A percentile compares a stretch with the other conserved stretches of the same genome.
Evolutionary conservation across 1,140 invertebrate species (phyloP).

Genomic region (Pogonus chalceus): DNA sequence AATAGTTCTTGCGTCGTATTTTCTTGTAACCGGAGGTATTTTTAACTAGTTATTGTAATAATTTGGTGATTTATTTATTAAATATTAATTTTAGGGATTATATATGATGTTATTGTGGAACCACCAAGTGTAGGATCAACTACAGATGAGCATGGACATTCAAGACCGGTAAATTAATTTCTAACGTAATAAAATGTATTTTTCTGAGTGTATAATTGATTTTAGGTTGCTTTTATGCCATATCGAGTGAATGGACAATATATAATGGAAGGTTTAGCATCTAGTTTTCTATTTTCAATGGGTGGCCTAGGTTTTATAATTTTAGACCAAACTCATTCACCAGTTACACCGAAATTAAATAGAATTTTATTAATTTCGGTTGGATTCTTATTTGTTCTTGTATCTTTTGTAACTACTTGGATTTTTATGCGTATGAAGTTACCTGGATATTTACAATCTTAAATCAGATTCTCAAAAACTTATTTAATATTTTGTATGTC

Average conservation of each 20-base stretch:
- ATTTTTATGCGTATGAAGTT: slow-evolving; percentile 99
- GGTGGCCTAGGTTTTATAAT: slow-evolving; percentile 95
- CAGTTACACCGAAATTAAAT: slow-evolving; percentile 85
- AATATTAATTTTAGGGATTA: slow-evolving; percentile 66
- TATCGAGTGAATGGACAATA: slow-evolving; percentile 97
- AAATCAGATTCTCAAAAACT: no score
- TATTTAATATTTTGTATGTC: no score
- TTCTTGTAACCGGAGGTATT: slow-evolving; percentile 93
- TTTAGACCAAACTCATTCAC: slow-evolving; percentile 86
- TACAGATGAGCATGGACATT: slow-evolving; percentile 93
- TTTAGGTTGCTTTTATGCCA: slow-evolving; percentile 92
- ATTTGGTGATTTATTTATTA: slow-evolving; percentile 7
- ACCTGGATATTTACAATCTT: slow-evolving; percentile 62
- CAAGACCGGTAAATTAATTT: slow-evolving; percentile 61
- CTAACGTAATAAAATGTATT: not conserved
- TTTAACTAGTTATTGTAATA: slow-evolving; percentile 26
- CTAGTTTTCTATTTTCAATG: slow-evolving; percentile 91
- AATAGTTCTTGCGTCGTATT: slow-evolving; percentile 86
- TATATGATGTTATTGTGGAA: slow-evolving; percentile 98
- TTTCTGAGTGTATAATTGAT: slow-evolving; percentile 9
- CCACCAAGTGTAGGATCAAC: slow-evolving; percentile 95
- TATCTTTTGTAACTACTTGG: slow-evolving; percentile 94
- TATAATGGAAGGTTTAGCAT: slow-evolving; percentile 96
- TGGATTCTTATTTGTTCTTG: slow-evolving; percentile 84
- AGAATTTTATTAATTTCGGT: slow-evolving; percentile 83